Evolutionary conservation across 2,113 vertebrate genomes (phyloP).

Genomic region (Eclectus roratus): DNA sequence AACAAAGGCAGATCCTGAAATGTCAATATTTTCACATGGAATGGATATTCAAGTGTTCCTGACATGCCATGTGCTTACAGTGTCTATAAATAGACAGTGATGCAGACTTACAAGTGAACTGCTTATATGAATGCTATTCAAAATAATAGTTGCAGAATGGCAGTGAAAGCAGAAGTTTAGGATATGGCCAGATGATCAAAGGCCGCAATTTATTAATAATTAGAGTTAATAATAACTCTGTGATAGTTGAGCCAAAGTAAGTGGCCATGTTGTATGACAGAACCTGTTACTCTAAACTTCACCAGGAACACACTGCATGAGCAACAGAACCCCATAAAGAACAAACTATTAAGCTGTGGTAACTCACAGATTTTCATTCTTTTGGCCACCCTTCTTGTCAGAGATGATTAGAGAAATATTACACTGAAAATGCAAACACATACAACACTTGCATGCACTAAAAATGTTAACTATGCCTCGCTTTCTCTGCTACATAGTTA

Average conservation of each 20-base stretch:
- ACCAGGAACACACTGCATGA: background rate
- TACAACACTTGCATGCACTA: background rate
- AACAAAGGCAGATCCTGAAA: background rate
- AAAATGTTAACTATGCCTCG: background rate
- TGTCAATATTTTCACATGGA: background rate
- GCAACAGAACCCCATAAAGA: background rate
- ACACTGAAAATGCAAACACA: background rate
- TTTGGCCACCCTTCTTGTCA: background rate
- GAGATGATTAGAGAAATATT: background rate
- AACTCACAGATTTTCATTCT: background rate
- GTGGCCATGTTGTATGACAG: accelerated
- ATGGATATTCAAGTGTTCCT: background rate
- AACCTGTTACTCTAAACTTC: background rate
- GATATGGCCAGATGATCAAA: background rate
- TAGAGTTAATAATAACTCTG: background rate
- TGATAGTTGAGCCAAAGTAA: background rate
- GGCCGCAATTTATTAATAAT: background rate
- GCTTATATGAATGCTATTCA: background rate
- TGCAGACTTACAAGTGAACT: background rate
- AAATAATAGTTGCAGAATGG: background rate
- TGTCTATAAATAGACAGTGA: background rate
- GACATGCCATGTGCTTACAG: background rate
- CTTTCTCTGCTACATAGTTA: background rate
- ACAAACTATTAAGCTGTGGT: background rate
- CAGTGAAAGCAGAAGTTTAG: background rate